These are phyloP conservation scores for Holacanthella duospinosa DNA, from an alignment of 2,888 invertebrate genomes.

Conservation along the genomic window DNA sequence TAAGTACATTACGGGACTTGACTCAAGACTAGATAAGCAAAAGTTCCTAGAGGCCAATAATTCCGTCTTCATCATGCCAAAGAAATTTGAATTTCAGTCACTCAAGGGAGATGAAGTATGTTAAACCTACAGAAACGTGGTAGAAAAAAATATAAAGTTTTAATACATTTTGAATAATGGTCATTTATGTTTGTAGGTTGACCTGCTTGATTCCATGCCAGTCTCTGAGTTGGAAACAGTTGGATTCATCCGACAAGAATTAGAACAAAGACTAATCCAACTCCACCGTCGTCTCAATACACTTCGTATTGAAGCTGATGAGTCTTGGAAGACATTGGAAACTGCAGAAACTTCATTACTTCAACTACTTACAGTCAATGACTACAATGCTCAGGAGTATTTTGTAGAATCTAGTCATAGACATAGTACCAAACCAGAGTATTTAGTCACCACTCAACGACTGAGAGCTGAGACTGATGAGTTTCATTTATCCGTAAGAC, in stretches of 20 bases:
- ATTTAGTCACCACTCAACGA: neutral
- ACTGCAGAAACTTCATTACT: slow-evolving; percentile 81
- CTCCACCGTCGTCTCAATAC: slow-evolving; percentile 68
- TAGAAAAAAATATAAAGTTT: too few species aligned
- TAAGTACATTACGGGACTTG: slow-evolving; percentile 61
- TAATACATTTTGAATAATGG: too few species aligned
- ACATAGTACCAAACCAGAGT: neutral
- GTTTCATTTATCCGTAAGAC: slow-evolving; percentile 73
- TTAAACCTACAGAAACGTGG: slow-evolving; percentile 5
- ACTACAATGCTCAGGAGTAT: slow-evolving; percentile 51
- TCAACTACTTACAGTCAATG: slow-evolving; percentile 65
- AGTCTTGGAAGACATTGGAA: slow-evolving; percentile 90
- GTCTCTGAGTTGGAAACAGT: slow-evolving; percentile 56
- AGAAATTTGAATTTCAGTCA: slow-evolving; percentile 62
- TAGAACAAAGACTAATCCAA: slow-evolving; percentile 66
- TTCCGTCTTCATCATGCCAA: slow-evolving; percentile 76
- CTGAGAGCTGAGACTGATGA: slow-evolving; percentile 66
- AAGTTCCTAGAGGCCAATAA: slow-evolving; percentile 80
- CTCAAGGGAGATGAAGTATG: slow-evolving; percentile 35
- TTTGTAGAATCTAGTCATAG: slow-evolving; percentile 18
- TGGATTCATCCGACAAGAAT: slow-evolving; percentile 64
- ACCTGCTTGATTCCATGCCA: too few species aligned
- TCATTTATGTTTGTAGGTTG: too few species aligned
- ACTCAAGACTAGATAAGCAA: slow-evolving; percentile 76
- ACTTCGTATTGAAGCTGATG: slow-evolving; percentile 79